These are phyloP conservation scores for Anthopleura xanthogrammica DNA, from an alignment of 92 coral and sea anemone genomes.

Conservation along the genomic window DNA sequence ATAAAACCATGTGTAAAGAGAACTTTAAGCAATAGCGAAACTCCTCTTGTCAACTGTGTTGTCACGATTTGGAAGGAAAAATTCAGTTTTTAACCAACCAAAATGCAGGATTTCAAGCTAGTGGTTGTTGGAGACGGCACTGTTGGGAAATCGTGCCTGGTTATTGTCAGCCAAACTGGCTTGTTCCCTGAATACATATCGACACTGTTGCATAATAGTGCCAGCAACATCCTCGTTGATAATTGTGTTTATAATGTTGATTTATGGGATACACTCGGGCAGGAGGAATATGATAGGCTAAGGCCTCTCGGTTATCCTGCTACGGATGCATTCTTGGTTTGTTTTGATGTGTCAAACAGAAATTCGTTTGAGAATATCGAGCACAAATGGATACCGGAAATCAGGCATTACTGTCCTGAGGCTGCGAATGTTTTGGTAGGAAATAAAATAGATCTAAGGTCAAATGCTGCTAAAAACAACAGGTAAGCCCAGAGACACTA, in stretches of 20 bases:
- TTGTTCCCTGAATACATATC: constrained; percentile 71
- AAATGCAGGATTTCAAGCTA: constrained; percentile 60
- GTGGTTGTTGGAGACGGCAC: constrained; percentile 86
- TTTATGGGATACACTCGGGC: constrained; percentile 88
- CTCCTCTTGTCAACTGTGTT: not conserved
- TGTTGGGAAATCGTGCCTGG: constrained; percentile 76
- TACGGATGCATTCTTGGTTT: constrained; percentile 75
- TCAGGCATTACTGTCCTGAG: constrained; percentile 48
- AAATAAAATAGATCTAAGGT: constrained; percentile 70
- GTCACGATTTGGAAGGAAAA: not conserved
- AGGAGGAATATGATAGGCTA: constrained; percentile 83
- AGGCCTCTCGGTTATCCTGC: constrained; percentile 73
- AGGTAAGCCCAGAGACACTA: not conserved
- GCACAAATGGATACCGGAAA: constrained; percentile 73
- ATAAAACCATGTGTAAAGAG: not conserved
- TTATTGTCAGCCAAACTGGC: constrained; percentile 46
- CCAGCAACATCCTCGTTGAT: constrained; percentile 29
- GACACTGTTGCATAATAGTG: constrained; percentile 69
- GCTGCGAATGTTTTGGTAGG: constrained; percentile 64
- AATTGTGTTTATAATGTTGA: constrained; percentile 40
- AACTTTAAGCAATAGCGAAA: not conserved
- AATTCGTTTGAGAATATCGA: constrained; percentile 60
- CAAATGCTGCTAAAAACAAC: not conserved
- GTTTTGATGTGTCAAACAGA: constrained; percentile 71
- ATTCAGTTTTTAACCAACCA: not conserved